Percentiles rank a stretch among this genome's conserved stretches.
These are phyloP conservation scores for Thamnophis elegans DNA, from an alignment of 2,797 vertebrate genomes.

Conservation along the genomic window DNA sequence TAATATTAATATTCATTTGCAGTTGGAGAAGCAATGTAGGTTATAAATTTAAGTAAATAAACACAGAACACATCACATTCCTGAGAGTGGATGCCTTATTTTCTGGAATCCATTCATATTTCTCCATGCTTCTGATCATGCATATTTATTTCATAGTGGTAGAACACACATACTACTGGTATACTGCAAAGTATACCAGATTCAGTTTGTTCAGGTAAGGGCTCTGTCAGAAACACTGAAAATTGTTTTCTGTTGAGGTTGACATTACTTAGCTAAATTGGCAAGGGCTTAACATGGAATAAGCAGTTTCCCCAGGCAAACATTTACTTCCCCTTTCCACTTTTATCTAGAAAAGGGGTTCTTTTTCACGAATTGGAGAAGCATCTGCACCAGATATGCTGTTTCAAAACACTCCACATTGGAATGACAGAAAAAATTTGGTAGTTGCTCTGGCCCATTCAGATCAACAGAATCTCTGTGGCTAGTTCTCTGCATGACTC, in stretches of 20 bases:
- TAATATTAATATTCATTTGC: not conserved
- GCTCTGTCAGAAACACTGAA: not conserved
- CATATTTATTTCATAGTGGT: not conserved
- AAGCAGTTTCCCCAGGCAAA: not conserved
- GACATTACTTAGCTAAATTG: not conserved
- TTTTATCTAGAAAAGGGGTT: not conserved
- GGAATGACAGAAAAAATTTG: not conserved
- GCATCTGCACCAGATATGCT: not conserved
- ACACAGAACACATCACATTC: not conserved
- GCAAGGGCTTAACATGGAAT: not conserved
- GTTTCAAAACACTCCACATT: not conserved
- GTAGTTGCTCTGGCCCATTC: not conserved
- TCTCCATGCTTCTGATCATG: not conserved
- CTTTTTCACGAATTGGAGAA: not conserved
- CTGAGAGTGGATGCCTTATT: not conserved
- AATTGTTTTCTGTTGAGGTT: not conserved
- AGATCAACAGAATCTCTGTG: rapidly evolving
- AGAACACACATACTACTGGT: not conserved
- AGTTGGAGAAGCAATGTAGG: not conserved
- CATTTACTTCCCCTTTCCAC: not conserved
- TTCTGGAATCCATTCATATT: not conserved
- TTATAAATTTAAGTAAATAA: not conserved
- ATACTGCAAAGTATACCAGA: not conserved
- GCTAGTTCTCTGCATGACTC: not conserved
- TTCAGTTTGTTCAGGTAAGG: not conserved